Evolutionary conservation across 2,113 vertebrate species (phyloP), one percentile per base, ranked within the genome.

Genomic region (Orycteropus afer): DNA sequence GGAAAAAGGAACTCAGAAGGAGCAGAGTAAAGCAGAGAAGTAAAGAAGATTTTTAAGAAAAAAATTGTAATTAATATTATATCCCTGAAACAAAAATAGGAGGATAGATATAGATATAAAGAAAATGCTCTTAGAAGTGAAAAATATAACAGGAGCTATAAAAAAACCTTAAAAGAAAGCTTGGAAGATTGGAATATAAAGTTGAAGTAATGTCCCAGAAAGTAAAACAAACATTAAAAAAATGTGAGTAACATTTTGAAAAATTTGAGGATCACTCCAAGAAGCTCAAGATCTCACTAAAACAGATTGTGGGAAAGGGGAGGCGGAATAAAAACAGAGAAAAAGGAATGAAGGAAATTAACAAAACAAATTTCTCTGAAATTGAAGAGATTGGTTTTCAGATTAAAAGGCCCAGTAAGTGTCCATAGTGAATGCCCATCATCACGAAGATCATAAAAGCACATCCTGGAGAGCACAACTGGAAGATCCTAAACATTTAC

Each of bases 231-330:
- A 80, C 3, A 10, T 81, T 79, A 34, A 25, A 37, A 96, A 85
- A 63, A 34, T 91, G 40, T 32, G 84, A 84, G 55, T 45, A 77
- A 88, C 32, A 73, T 85, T 90, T 63, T 51, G 40, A 91, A 92
- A 92, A 95, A 89, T 45, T 55, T 15, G 34, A 91, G 22, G 34
- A 80, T 81, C 73, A 37, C 47, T n/a, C 80, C 45, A 91, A 93
- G 57, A 69, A 17, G 8, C 32, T 63, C 80, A 85, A 93, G 8
- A 77, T 90, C 27, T 23, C 80, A 88, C 32, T 67, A 86, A 80
- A 95, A 53, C 10, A 84, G 40, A 37, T 74, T 74, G 42, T 29
- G 37, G 53, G 82, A 86, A 61, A 18, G 40, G 37, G n/a, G 53
- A 4, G 22, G 27, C 42, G 40, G 53, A 1, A 51, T 12, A 49